A percentile compares a stretch with the other conserved stretches of the same genome.
phyloP scores from a whole-genome alignment of 2,113 vertebrate genomes.

The Pristiophorus japonicus region DNA sequence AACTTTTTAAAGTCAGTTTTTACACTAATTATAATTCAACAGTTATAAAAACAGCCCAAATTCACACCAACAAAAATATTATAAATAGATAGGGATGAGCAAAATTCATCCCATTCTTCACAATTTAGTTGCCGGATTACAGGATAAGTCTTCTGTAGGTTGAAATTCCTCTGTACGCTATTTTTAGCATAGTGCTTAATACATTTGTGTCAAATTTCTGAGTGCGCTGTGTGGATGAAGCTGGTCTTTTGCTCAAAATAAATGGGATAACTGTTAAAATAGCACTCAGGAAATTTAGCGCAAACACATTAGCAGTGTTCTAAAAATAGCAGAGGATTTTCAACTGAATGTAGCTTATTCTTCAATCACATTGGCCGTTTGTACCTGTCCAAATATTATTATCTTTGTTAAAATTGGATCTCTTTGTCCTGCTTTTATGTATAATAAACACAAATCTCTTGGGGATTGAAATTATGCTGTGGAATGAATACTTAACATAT shows the following conservation, averaged over 20 bases:
- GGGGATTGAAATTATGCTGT: conserved; percentile 14
- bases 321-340: conserved; percentile 4
- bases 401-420: not conserved
- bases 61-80: not conserved
- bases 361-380: conserved; percentile 26
- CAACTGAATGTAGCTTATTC: not conserved
- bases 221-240: conserved; percentile 13
- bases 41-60: not conserved
- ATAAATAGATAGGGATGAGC: not conserved
- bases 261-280: conserved; percentile 26
- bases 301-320: conserved; percentile 10
- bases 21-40: not conserved
- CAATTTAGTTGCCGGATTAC: not conserved
- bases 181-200: conserved; percentile 26
- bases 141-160: conserved; percentile 19
- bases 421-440: not conserved
- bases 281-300: not conserved
- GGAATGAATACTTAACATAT: not conserved
- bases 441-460: conserved; percentile 17
- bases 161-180: not conserved
- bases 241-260: not conserved
- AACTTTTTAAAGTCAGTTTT: not conserved
- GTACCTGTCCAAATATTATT: conserved; percentile 20
- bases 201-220: conserved; percentile 33
- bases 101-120: not conserved